Conservation (phyloP, 2,888 invertebrate genomes). For the Heliconius erato region DNA sequence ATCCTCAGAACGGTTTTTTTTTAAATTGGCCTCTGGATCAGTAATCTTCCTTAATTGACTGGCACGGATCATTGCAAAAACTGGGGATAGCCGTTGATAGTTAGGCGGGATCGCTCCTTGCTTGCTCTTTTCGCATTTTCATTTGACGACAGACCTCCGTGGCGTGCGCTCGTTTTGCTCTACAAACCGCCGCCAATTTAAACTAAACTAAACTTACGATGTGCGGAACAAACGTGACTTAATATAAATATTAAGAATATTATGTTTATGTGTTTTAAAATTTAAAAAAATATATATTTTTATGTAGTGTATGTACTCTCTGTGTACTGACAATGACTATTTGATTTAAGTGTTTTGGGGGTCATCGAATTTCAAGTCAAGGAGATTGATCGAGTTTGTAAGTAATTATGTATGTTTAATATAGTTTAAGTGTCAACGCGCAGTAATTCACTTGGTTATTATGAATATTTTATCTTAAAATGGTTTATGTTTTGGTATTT, state of each 20-base stretch:
- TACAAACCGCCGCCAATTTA: conserved; percentile 54
- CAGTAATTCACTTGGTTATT: conserved; percentile 55
- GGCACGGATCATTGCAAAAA: conserved; percentile 62
- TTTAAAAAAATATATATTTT: not conserved
- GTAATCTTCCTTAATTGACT: conserved; percentile 68
- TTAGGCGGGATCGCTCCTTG: conserved; percentile 64
- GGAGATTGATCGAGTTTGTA: conserved; percentile 54
- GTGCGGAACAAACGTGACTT: conserved; percentile 64
- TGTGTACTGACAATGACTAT: conserved; percentile 49
- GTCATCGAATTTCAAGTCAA: conserved; percentile 57
- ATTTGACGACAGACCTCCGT: conserved; percentile 69
- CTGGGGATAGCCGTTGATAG: conserved; percentile 59
- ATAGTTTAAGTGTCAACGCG: conserved; percentile 50
- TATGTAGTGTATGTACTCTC: conserved; percentile 40
- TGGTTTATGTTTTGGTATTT: not conserved
- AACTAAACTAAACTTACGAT: conserved; percentile 56
- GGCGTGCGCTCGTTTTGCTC: conserved; percentile 55
- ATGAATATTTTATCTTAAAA: conserved; percentile 52
- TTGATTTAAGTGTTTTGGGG: conserved; percentile 51
- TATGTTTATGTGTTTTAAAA: not conserved
- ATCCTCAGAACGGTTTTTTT: not conserved
- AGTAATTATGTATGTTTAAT: conserved; percentile 55
- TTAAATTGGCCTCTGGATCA: conserved; percentile 45
- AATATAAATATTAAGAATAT: conserved; percentile 25
- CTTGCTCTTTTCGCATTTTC: conserved; percentile 60